phyloP scores from a whole-genome alignment of 2,888 invertebrate species.

The Pyrrhia umbra region DNA sequence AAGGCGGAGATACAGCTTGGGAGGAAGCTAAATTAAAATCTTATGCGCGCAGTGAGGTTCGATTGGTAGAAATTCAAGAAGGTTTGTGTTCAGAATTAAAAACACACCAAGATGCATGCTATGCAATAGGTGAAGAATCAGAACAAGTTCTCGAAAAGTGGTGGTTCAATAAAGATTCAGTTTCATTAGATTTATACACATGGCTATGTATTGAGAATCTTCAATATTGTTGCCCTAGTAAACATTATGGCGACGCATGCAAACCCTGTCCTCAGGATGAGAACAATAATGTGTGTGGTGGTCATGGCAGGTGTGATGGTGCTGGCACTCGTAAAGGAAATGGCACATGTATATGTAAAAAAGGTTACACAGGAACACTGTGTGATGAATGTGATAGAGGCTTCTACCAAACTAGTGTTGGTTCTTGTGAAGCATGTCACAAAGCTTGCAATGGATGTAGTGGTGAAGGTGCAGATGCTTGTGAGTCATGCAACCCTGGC shows the following conservation, averaged over 20 bases:
- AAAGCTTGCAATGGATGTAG: conserved; percentile 94
- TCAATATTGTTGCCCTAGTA: conserved; percentile 95
- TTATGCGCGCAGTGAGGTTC: conserved; percentile 96
- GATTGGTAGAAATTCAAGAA: conserved; percentile 98
- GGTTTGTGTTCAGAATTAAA: conserved; percentile 93
- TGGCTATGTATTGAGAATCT: conserved; percentile 95
- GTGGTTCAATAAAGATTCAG: conserved; percentile 94
- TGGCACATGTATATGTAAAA: conserved; percentile 96
- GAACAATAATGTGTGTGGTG: conserved; percentile 92
- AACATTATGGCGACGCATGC: conserved; percentile 95
- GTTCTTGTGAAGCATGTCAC: conserved; percentile 94
- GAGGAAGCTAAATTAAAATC: conserved; percentile 96
- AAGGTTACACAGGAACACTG: conserved; percentile 93
- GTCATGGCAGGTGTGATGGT: conserved; percentile 95
- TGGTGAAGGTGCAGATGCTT: conserved; percentile 92
- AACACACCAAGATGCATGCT: conserved; percentile 94
- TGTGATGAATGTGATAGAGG: conserved; percentile 94
- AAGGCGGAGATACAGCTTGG: conserved; percentile 98
- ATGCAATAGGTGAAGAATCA: conserved; percentile 94
- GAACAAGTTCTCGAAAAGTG: conserved; percentile 96
- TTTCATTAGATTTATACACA: conserved; percentile 75
- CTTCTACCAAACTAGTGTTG: conserved; percentile 92
- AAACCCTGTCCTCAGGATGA: conserved; percentile 91
- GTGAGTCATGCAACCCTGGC: conserved; percentile 90
- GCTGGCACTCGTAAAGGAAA: conserved; percentile 97